A percentile compares a stretch with the other conserved stretches of the same genome.
Evolutionary conservation across 2,888 invertebrate species (phyloP).

Genomic region (Drosophila demipolita): DNA sequence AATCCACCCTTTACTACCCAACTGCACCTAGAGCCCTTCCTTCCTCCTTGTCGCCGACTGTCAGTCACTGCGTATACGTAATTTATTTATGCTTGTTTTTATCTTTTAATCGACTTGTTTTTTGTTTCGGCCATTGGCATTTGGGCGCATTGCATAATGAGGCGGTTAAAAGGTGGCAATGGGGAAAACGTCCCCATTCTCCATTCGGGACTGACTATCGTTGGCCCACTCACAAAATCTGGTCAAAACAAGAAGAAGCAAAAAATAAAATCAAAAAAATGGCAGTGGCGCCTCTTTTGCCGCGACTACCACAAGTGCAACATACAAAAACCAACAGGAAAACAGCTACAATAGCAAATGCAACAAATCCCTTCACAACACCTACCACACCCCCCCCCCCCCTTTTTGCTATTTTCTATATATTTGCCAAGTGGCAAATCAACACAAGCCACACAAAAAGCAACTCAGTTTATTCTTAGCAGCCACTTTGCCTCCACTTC

Average conservation of each 20-base stretch:
- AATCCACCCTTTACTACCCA: fast-evolving
- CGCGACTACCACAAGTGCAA: conserved; percentile 21
- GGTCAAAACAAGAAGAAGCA: neutral
- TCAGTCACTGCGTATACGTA: conserved; percentile 53
- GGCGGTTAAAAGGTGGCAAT: neutral
- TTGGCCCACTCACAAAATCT: conserved; percentile 51
- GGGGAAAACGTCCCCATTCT: neutral
- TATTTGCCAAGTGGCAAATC: conserved; percentile 58
- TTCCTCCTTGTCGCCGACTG: neutral
- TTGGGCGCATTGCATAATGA: conserved; percentile 49
- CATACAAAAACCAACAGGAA: conserved; percentile 9
- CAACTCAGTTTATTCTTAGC: neutral
- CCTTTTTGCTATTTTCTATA: conserved; percentile 24
- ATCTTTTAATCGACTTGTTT: conserved; percentile 23
- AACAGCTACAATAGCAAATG: conserved; percentile 3
- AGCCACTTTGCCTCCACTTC: neutral
- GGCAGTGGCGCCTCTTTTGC: conserved; percentile 28
- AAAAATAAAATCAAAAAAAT: neutral
- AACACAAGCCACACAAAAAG: conserved; percentile 29
- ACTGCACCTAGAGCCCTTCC: too few species aligned
- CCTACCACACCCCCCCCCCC: neutral
- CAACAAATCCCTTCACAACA: fast-evolving
- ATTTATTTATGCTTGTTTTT: conserved; percentile 48
- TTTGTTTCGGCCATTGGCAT: conserved; percentile 37
- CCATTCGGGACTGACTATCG: conserved; percentile 1